These are phyloP conservation scores for Dipodomys merriami DNA, from an alignment of 2,113 vertebrate species.

Conservation along the genomic window DNA sequence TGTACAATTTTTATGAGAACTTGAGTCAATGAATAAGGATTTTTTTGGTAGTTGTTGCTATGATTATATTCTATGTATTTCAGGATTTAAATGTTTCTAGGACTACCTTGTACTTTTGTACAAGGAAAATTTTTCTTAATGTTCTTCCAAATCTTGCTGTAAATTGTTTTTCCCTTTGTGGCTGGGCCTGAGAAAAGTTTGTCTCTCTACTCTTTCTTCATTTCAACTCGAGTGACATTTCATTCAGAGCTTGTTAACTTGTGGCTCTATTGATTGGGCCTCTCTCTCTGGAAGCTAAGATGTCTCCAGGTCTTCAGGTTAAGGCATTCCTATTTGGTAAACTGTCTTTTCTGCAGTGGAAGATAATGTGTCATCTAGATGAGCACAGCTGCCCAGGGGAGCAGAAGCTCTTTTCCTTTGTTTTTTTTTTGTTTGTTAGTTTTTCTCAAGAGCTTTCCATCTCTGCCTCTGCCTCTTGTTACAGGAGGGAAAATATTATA, in stretches of 20 bases:
- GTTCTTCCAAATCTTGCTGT: neutral
- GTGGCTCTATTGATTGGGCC: neutral
- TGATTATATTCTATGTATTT: neutral
- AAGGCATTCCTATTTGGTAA: neutral
- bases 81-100: neutral
- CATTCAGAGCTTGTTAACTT: neutral
- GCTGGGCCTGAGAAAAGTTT: neutral
- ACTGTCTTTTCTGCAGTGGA: neutral
- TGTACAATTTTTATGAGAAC: neutral
- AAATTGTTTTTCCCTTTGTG: neutral
- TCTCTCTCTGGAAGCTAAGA: neutral
- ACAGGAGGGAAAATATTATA: too few species aligned
- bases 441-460: neutral
- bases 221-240: neutral
- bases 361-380: neutral
- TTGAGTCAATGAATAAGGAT: neutral
- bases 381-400: neutral
- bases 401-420: neutral
- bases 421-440: neutral
- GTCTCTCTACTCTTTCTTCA: neutral
- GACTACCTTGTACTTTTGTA: neutral
- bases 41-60: neutral
- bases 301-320: neutral
- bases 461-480: neutral
- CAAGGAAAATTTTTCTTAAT: neutral